Conservation (phyloP, 37 sponge, comb jelly and placozoan species). For the Chondrilla cf. caribensis region DNA sequence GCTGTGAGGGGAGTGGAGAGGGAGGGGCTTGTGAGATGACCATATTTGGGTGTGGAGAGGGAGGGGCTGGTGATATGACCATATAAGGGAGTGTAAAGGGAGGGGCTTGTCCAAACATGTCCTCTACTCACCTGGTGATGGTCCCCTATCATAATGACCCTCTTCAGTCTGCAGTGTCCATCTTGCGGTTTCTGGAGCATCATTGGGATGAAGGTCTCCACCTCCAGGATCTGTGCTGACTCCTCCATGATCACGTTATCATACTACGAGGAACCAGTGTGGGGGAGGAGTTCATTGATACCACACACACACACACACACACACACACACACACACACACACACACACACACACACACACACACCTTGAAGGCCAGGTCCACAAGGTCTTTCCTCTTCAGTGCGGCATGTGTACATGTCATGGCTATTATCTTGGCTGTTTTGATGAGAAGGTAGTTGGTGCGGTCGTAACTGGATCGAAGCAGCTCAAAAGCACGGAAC, state of each 20-base stretch:
- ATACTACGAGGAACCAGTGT: constrained; percentile 63
- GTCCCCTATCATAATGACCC: constrained; percentile 97
- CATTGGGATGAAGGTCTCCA: constrained; percentile 98
- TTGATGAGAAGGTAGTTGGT: constrained; percentile 95
- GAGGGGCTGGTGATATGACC: not conserved
- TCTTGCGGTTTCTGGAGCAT: constrained; percentile 95
- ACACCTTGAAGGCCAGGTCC: constrained; percentile 91
- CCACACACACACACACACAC: constrained; percentile 4
- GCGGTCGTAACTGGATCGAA: constrained; percentile 83
- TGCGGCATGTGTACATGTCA: constrained; percentile 99
- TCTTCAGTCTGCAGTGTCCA: constrained; percentile 82
- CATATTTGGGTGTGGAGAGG: not conserved
- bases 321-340: constrained; percentile 17
- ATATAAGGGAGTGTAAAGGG: not conserved
- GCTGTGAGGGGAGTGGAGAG: constrained; percentile 36
- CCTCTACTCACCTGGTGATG: constrained; percentile 83
- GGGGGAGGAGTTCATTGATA: not conserved
- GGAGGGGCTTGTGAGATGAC: not conserved
- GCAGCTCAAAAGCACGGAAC: constrained; percentile 95
- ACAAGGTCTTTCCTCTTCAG: constrained; percentile 93
- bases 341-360: constrained; percentile 19
- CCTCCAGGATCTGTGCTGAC: constrained; percentile 97
- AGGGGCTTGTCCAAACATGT: not conserved
- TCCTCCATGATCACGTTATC: constrained; percentile 99
- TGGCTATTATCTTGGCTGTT: constrained; percentile 96